Evolutionary conservation across 2,797 vertebrate genomes (phyloP).

Genomic region (Argyrosomus regius): DNA sequence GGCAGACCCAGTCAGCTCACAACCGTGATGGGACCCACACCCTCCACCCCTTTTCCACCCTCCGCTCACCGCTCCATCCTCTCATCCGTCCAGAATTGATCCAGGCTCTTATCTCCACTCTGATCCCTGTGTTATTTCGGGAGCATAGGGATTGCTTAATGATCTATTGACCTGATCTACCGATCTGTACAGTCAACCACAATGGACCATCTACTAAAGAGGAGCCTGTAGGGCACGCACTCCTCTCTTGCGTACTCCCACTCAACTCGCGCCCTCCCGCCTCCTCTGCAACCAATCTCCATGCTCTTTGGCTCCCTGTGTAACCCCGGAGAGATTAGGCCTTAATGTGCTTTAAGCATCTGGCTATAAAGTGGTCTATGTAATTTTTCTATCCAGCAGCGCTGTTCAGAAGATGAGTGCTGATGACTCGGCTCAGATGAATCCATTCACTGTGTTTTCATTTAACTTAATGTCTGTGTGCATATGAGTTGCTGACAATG

Average conservation of each 20-base stretch:
- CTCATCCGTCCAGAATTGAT: conserved; percentile 75
- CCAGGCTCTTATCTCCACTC: conserved; percentile 81
- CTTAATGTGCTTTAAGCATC: conserved; percentile 75
- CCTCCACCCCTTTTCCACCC: conserved; percentile 39
- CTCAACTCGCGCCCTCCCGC: conserved; percentile 47
- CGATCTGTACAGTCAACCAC: conserved; percentile 79
- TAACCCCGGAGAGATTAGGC: conserved; percentile 69
- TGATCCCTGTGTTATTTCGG: conserved; percentile 85
- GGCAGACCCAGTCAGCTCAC: conserved; percentile 19
- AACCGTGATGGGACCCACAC: conserved; percentile 1
- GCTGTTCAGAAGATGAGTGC: conserved; percentile 35
- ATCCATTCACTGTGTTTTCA: conserved; percentile 45
- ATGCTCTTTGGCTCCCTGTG: conserved; percentile 46
- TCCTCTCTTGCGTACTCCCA: conserved; percentile 42
- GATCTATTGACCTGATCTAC: conserved; percentile 84
- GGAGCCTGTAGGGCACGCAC: conserved; percentile 68
- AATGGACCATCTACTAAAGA: conserved; percentile 73
- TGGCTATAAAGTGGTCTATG: conserved; percentile 71
- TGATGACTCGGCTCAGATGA: conserved; percentile 46
- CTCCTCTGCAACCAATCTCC: conserved; percentile 42
- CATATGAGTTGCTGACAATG: conserved; percentile 28
- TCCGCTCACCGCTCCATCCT: conserved; percentile 17
- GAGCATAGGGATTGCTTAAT: conserved; percentile 84
- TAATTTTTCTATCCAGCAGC: conserved; percentile 49
- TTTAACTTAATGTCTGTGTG: conserved; percentile 40